These are phyloP conservation scores for Ctenomys sociabilis DNA, from an alignment of 2,113 vertebrate species.

Conservation along the genomic window DNA sequence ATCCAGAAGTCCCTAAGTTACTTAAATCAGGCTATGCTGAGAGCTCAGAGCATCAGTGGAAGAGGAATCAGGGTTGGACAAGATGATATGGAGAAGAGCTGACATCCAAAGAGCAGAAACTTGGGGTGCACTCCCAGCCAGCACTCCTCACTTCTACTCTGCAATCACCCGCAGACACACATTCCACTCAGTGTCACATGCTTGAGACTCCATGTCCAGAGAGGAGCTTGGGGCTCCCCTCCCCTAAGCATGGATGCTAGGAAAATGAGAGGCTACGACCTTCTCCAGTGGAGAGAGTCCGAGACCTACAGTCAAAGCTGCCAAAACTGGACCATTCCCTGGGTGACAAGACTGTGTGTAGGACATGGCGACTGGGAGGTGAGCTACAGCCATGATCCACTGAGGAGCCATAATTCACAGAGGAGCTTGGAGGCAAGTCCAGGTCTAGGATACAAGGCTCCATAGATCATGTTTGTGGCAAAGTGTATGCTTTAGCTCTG, in stretches of 20 bases:
- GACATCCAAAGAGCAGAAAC: not conserved
- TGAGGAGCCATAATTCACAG: not conserved
- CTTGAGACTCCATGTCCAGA: not conserved
- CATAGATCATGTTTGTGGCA: not conserved
- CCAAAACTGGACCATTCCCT: not conserved
- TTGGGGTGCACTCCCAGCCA: not conserved
- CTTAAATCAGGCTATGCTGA: not conserved
- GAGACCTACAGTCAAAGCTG: not conserved
- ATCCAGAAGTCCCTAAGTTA: not conserved
- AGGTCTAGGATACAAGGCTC: not conserved
- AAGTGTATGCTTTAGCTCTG: not conserved
- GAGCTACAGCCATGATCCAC: not conserved
- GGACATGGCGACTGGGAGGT: not conserved
- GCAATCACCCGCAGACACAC: not conserved
- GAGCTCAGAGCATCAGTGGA: not conserved
- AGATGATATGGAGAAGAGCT: not conserved
- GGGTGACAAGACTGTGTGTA: not conserved
- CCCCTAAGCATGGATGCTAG: not conserved
- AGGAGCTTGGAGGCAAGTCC: not conserved
- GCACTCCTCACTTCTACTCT: not conserved
- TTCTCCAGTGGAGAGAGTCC: not conserved
- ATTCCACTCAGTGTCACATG: too few species aligned
- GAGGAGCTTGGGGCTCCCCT: not conserved
- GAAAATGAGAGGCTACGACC: not conserved
- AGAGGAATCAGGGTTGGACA: not conserved